Conservation (phyloP, 2,888 invertebrate species). For the Cantharis nigra region DNA sequence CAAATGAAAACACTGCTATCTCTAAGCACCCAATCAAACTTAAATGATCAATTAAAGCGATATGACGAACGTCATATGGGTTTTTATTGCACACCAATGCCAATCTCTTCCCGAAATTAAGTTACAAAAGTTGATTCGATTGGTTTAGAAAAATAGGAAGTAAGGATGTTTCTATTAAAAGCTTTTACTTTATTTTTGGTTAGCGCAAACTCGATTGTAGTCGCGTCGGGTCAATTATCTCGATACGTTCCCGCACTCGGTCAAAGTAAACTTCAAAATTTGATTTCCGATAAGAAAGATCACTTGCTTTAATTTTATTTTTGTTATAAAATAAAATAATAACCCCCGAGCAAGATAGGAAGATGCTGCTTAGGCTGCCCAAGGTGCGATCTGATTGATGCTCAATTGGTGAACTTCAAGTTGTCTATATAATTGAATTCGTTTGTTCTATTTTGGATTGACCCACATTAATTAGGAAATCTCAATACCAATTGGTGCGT, state of each 20-base stretch:
- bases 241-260: neutral
- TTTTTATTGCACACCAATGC: neutral
- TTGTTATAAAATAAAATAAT: neutral
- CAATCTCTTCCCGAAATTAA: neutral
- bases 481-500: neutral
- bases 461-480: neutral
- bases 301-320: neutral
- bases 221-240: neutral
- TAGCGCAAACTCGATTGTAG: neutral
- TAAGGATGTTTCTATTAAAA: neutral
- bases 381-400: too few relatives aligned
- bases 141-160: neutral
- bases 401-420: neutral
- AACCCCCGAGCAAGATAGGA: too few relatives aligned
- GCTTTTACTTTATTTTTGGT: neutral
- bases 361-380: too few relatives aligned
- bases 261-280: neutral
- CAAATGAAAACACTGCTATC: neutral
- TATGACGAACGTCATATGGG: neutral
- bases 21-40: neutral
- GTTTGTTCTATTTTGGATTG: neutral
- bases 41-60: neutral
- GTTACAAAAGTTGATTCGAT: neutral
- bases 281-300: neutral
- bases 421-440: neutral